These are phyloP conservation scores for Drosophila subsilvestris DNA, from an alignment of 2,888 invertebrate species.

Conservation along the genomic window DNA sequence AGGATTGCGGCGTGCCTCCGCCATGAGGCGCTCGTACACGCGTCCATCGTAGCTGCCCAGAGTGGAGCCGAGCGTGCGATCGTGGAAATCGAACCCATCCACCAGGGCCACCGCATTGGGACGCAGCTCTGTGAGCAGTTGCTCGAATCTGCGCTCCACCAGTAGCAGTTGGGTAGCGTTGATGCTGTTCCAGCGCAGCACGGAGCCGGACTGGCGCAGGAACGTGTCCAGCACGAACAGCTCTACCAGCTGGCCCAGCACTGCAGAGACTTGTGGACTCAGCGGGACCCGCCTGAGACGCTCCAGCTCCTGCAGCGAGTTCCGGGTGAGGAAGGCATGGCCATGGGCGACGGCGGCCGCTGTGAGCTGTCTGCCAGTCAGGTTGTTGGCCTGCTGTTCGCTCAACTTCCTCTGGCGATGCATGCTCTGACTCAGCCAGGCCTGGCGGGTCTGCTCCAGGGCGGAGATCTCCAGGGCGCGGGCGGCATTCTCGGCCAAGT, in stretches of 20 bases:
- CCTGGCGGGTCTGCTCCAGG: conserved; percentile 87
- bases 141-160: conserved; percentile 89
- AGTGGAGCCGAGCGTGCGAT: conserved; percentile 90
- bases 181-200: conserved; percentile 69
- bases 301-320: conserved; percentile 48
- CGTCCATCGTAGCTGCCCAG: conserved; percentile 93
- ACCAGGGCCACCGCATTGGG: conserved; percentile 96
- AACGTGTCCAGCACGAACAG: conserved; percentile 74
- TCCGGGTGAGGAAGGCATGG: conserved; percentile 70
- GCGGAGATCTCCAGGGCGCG: conserved; percentile 84
- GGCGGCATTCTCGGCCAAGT: conserved; percentile 76
- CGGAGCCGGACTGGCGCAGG: conserved; percentile 63
- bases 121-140: conserved; percentile 88
- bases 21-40: conserved; percentile 92
- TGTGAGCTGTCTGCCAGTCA: conserved; percentile 91
- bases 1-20: conserved; percentile 91
- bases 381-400: conserved; percentile 93
- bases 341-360: conserved; percentile 89
- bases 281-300: conserved; percentile 32
- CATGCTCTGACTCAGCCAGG: conserved; percentile 87
- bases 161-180: conserved; percentile 69
- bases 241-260: conserved; percentile 60
- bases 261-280: conserved; percentile 22
- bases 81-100: conserved; percentile 94
- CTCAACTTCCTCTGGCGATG: conserved; percentile 82